Base-by-base conservation (phyloP, 1,140 invertebrate species). In the Megalopta genalis region DNA sequence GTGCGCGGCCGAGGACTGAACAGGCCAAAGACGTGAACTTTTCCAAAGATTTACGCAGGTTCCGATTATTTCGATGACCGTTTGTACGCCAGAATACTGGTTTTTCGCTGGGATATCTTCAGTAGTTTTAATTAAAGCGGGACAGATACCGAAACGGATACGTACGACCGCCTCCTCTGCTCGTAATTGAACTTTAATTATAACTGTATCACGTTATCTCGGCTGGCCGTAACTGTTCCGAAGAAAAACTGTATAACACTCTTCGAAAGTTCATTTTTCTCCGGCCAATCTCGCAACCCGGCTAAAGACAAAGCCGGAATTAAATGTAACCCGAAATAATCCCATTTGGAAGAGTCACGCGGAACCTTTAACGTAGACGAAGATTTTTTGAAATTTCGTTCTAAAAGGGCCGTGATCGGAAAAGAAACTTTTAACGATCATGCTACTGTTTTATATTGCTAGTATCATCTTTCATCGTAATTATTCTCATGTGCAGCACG, bases 191-290 rank as follows among this genome's bases (percentile, higher is more conserved):
- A 57, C 54, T 57, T 57, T 57, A 57, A 57, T 57, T 57, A 57
- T 57, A 57, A 57, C 54, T 57, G 54, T 57, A 57, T n/a, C 21
- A 57, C n/a, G 54, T 57, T n/a, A 57, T n/a, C n/a, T 57, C 54
- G n/a, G 54, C 8, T 57, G 21, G 6, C 8, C 54, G 54, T 57
- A 57, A 57, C 54, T 57, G 54, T 57, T 57, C 8, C 54, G 49
- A 21, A 52, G 49, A 52, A 46, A 46, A 46, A 18, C 21, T 54
- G 21, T 21, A 7, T 2, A 54, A n/a, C 21, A 57, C 7, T 57
- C n/a, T 57, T 57, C 1, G 21, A 8, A 57, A n/a, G 1, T 57
- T 21, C 54, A 9, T n/a, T n/a, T n/a, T n/a, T 18, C 21, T 54
- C 16, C 4, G 21, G 21, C 49, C 5, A 54, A 54, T 54, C 6